Percentiles rank a stretch among this genome's conserved stretches.
Conservation (phyloP, 2,888 invertebrate genomes). For the Catocala fraxini region DNA sequence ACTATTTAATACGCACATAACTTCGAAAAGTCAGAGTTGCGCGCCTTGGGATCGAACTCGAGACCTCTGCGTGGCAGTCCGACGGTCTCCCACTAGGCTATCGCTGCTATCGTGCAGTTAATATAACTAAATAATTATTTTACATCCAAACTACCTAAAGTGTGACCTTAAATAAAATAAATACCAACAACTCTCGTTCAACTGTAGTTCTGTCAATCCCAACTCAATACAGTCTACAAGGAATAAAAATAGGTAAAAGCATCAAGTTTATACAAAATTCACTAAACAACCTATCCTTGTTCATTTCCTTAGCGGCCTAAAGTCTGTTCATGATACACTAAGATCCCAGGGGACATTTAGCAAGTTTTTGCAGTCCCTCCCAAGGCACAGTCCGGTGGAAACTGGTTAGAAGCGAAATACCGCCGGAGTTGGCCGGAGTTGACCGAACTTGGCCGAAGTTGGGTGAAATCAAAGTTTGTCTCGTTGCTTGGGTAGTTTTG, state of each 20-base stretch:
- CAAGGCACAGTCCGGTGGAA: constrained; percentile 39
- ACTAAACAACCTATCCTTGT: constrained; percentile 21
- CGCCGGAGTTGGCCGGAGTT: constrained; percentile 30
- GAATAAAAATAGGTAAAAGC: constrained; percentile 19
- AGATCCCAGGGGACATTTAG: constrained; percentile 45
- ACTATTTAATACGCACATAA: no score
- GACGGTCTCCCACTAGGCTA: no score
- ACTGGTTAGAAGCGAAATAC: constrained; percentile 31
- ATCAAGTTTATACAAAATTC: constrained; percentile 40
- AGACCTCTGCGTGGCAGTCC: no score
- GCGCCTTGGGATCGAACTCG: no score
- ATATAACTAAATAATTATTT: no score
- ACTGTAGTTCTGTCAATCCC: constrained; percentile 8
- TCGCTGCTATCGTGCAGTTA: no score
- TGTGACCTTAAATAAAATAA: neutral
- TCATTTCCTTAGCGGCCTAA: constrained; percentile 26
- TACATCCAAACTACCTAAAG: no score
- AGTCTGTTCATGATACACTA: constrained; percentile 43
- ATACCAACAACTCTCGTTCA: neutral
- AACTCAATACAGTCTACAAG: constrained; percentile 1
- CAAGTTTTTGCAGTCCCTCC: constrained; percentile 45
- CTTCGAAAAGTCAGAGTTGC: no score
- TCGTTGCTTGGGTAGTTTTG: constrained; percentile 40
- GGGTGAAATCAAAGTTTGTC: constrained; percentile 39
- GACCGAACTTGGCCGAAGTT: constrained; percentile 38